Evolutionary conservation across 2,888 invertebrate genomes (phyloP), one percentile per base, ranked within the genome.

Genomic region (Lithodes maja): DNA sequence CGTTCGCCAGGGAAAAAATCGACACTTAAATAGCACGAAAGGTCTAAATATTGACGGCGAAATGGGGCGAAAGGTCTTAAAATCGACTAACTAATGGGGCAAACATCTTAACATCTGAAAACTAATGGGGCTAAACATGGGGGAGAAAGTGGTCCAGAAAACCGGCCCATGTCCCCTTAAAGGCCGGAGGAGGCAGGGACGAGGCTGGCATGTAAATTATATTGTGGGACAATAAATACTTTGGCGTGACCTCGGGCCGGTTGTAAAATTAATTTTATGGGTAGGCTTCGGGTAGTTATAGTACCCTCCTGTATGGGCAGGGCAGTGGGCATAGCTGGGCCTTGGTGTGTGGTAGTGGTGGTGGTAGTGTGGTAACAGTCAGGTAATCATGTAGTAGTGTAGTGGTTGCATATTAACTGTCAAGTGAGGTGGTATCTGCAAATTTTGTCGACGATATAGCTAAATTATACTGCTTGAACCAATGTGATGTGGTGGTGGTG

Each of bases 221-320:
- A 77, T 82, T 75, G 82, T 77, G 52, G 68, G 86, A 82, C 86
- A 86, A 86, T 86, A 86, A 86, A 86, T 86, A 75, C 82, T n/a
- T 86, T 74, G 77, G 55, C 81, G 82, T 81, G 77, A 81, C 86
- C 82, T 75, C 33, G 52, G 81, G 82, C 82, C 68, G 74, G 82
- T 77, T 82, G 86, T 86, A 86, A 86, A 86, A 86, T 86, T 86
- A 82, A 86, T 86, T 82, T 86, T 82, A 61, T 86, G 86, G 68
- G 61, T 82, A 82, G 86, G 75, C 86, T 50, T 82, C 50, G 61
- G 86, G 7, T 74, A 68, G 77, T 77, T 80, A 17, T 49, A 49
- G 33, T 49, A 17, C n/a, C 15, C 55, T 74, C 50, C 50, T 33
- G 75, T 77, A 52, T 75, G 17, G 69, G 12, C 69, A 33, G 79